phyloP scores from a whole-genome alignment of 64 coral and sea anemone species.

The Acropora yongei region DNA sequence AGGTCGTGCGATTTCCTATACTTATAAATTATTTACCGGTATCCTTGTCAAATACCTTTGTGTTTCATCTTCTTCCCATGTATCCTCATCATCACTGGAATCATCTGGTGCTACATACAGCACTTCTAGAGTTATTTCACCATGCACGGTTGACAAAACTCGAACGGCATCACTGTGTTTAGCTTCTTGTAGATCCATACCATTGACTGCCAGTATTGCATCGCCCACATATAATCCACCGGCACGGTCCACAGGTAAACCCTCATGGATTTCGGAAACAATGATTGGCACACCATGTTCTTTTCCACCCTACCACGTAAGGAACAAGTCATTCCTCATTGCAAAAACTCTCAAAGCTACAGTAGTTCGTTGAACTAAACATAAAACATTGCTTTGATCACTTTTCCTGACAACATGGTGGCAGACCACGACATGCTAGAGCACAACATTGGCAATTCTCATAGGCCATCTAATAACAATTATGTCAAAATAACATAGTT shows the following conservation, averaged over 20 bases:
- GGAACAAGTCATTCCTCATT: neutral
- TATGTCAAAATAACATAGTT: neutral
- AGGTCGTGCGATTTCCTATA: too few species aligned
- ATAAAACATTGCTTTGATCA: neutral
- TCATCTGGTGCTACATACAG: constrained; percentile 99
- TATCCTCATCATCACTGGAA: constrained; percentile 97
- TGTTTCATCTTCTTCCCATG: constrained; percentile 84
- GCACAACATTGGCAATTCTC: too few species aligned
- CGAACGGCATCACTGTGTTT: constrained; percentile 95
- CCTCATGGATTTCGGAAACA: constrained; percentile 96
- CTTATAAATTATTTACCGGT: too few species aligned
- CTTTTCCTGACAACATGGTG: too few species aligned
- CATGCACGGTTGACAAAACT: constrained; percentile 87
- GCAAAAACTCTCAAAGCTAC: too few species aligned
- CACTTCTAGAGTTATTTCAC: constrained; percentile 95
- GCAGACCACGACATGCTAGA: too few species aligned
- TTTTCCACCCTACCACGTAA: constrained; percentile 82
- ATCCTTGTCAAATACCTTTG: constrained; percentile 61
- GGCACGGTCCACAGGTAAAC: constrained; percentile 83
- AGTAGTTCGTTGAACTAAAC: too few species aligned
- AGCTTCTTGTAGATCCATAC: constrained; percentile 95
- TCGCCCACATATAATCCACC: constrained; percentile 97
- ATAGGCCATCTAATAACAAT: neutral
- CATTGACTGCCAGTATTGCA: constrained; percentile 95
- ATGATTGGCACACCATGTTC: constrained; percentile 99